Base-by-base conservation (phyloP, 2,888 invertebrate genomes). In the Pachycephus smyrnensis region DNA sequence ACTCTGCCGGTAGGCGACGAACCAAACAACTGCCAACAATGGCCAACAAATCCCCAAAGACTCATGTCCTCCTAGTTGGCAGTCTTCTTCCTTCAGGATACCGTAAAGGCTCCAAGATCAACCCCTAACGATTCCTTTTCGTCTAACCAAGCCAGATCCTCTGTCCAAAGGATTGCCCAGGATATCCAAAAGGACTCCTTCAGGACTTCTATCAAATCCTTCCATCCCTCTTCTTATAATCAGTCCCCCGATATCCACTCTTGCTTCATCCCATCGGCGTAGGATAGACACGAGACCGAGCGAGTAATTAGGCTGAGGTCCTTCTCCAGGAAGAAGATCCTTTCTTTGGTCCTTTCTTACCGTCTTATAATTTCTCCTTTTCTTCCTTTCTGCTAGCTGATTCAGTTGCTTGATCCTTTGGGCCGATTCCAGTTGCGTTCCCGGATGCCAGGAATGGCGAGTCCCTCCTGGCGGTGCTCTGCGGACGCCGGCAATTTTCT, bases 11-110 rank as follows among this genome's bases (percentile, higher is more conserved):
- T 83, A 80, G 76, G 79, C 84, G 84, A 86, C 88, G 88, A 89
- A 89, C 87, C 88, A 88, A 84, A 86, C 86, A 84, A 86, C 85
- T 84, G 86, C 82, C 84, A 83, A 88, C 88, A 88, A 88, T 87
- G 81, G 86, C 86, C 84, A 80, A 84, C 86, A 86, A 86, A 88
- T 88, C 85, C 86, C 86, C 12, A 15, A 71, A 71, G 71, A 71
- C 31, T 31, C 32, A 9, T 71, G 71, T 30, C 31, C 71, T 68
- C 68, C n/a, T 55, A 55, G 55, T 55, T 15, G 23, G 55, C 23
- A 23, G 23, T 55, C 40, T 55, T 55, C 23, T 2, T 55, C 23
- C 6, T 23, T 55, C 55, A 9, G 23, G 55, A 40, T 15, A 3
- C 12, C 37, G 4, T 3, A 4, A 15, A 40, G 40, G 40, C 15